Evolutionary conservation across 2,113 vertebrate species (phyloP), one percentile per base, ranked within the genome.

Genomic region (Platichthys flesus): DNA sequence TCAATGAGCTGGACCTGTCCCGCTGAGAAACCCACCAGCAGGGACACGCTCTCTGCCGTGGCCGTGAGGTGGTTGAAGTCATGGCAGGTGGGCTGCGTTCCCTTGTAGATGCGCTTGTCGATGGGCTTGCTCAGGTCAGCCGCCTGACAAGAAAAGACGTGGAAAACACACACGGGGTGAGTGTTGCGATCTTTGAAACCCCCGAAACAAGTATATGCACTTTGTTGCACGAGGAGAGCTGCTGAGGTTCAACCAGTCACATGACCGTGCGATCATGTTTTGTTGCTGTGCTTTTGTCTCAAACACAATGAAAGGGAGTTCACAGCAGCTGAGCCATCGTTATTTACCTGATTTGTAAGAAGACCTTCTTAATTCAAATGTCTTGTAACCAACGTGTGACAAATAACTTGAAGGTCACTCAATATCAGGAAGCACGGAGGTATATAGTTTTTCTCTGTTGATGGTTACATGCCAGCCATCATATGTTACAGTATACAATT

Each of bases 51-150:
- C 94, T 99, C 98, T 51, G 97, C 97, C 54, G 97, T 99, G 65
- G 98, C 98, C 56, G 98, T 99, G 86, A 99, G 96, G 92, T 98
- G 97, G 95, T 98, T 99, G 94, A 99, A 98, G 95, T 99, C 98
- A 90, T 99, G 98, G 92, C 98, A 99, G 75, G 98, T 99, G 84
- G 98, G 98, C 84, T 99, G 98, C 89, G 98, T 99, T 94, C 98
- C 98, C 94, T 99, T 99, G 95, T 99, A 99, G 93, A 99, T 99
- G 91, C 98, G 96, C 94, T 99, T 99, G 94, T 99, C 98, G 94
- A 99, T 98, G 64, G 98, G 98, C 91, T 99, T 99, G 91, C 97
- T 99, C 93, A 99, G 92, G 93, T 99, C 98, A 74, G 97, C 98
- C 80, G 98, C 98, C 98, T 99, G 61, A 21, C 10, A 56, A 56